Evolutionary conservation across 30 jellyfish, hydroid and myxozoan genomes (phyloP).

Genomic region (Catostylus mosaicus): DNA sequence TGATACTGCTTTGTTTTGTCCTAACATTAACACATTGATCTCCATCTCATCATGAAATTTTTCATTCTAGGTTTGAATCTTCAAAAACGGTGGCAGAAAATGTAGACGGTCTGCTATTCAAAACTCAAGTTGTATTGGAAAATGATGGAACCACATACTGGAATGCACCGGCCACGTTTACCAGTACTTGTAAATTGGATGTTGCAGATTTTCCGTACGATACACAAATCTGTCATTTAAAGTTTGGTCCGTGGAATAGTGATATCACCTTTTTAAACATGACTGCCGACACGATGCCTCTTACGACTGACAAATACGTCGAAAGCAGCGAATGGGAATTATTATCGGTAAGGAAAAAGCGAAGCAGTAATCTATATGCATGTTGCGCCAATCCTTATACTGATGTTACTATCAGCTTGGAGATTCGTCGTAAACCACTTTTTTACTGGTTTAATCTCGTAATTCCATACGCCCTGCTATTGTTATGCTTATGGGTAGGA

Average conservation of each 20-base stretch:
- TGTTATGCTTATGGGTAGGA: conserved; percentile 49
- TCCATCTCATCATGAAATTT: too few species aligned
- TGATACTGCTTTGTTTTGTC: too few species aligned
- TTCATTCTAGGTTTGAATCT: conserved; percentile 1
- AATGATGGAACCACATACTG: conserved; percentile 47
- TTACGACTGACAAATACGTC: conserved; percentile 43
- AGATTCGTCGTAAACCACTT: conserved; percentile 71
- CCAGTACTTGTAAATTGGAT: conserved; percentile 48
- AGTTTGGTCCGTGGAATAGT: conserved; percentile 74
- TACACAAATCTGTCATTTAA: conserved; percentile 38
- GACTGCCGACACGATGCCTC: conserved; percentile 22
- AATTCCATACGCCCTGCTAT: conserved; percentile 56
- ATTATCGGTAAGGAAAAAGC: conserved; percentile 21
- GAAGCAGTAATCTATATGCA: conserved; percentile 29
- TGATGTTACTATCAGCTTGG: conserved; percentile 41
- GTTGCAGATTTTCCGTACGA: conserved; percentile 66
- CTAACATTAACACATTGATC: too few species aligned
- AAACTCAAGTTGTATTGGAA: conserved; percentile 38
- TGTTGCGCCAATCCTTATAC: conserved; percentile 54
- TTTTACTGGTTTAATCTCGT: conserved; percentile 62
- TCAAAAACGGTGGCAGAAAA: neutral
- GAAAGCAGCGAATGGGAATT: conserved; percentile 68
- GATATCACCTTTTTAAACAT: conserved; percentile 36
- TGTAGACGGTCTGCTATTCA: conserved; percentile 41
- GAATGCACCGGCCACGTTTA: conserved; percentile 61